phyloP scores from a whole-genome alignment of 53 echinoderm and acorn worm species.

The Antedon mediterranea region DNA sequence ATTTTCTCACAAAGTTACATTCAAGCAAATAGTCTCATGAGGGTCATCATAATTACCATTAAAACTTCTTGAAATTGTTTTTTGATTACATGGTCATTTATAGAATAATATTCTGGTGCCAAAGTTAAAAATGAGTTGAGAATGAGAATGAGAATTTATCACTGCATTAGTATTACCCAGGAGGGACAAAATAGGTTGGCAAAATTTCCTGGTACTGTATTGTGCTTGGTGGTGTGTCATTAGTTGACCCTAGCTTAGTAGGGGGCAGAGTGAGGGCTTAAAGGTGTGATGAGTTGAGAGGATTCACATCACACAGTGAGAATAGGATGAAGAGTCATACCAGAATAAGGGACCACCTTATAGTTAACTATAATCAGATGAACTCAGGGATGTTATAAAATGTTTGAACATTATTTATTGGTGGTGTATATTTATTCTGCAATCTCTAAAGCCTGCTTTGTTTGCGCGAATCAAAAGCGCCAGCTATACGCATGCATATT shows the following conservation, averaged over 20 bases:
- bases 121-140: not conserved
- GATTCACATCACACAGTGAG: not conserved
- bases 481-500: no score
- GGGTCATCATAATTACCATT: not conserved
- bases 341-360: not conserved
- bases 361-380: not conserved
- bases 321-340: not conserved
- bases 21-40: not conserved
- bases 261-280: not conserved
- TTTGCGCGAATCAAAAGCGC: no score
- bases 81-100: not conserved
- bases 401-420: not conserved
- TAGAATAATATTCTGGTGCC: not conserved
- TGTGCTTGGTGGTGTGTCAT: not conserved
- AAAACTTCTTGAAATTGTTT: not conserved
- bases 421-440: no score
- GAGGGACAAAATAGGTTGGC: not conserved
- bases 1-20: not conserved
- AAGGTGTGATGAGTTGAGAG: not conserved
- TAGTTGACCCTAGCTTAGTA: not conserved
- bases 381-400: not conserved
- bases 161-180: not conserved
- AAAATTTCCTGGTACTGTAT: not conserved
- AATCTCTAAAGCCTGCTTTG: no score
- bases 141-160: no score